Conservation (phyloP, 2,797 vertebrate species). For the Etheostoma perlongum region DNA sequence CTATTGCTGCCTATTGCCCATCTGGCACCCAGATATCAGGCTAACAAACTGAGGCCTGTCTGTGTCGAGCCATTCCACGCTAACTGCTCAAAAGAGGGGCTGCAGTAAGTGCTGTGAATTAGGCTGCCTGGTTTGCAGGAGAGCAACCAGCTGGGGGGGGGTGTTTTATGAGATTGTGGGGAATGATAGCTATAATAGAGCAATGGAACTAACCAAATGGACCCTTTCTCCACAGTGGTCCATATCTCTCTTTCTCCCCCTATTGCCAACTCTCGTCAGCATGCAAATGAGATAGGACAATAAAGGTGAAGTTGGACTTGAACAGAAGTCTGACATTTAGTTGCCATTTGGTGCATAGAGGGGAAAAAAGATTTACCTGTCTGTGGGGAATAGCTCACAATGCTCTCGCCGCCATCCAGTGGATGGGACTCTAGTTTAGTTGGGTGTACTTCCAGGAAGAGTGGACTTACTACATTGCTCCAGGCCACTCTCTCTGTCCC, state of each 20-base stretch:
- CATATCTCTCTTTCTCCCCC: constrained; percentile 56
- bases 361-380: constrained; percentile 65
- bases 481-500: constrained; percentile 34
- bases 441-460: constrained; percentile 54
- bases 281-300: constrained; percentile 82
- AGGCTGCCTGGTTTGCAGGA: constrained; percentile 65
- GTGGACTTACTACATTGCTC: constrained; percentile 60
- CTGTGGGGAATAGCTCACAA: constrained; percentile 70
- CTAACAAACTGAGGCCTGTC: constrained; percentile 49
- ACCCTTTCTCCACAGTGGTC: constrained; percentile 60
- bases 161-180: constrained; percentile 72
- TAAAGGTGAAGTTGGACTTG: constrained; percentile 80
- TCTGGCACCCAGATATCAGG: constrained; percentile 63
- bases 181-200: constrained; percentile 67
- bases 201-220: constrained; percentile 70
- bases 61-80: constrained; percentile 47
- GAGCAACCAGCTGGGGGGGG: constrained; percentile 53
- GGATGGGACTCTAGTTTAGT: constrained; percentile 54
- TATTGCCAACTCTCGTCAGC: constrained; percentile 63
- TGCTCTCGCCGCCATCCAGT: constrained; percentile 50
- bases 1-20: constrained; percentile 57
- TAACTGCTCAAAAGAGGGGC: constrained; percentile 52
- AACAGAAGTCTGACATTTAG: constrained; percentile 86
- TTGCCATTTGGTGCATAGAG: constrained; percentile 80
- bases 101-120: constrained; percentile 60